Evolutionary conservation across 2,797 vertebrate species (phyloP), one percentile per base, ranked within the genome.

Genomic region (Antrozous pallidus): DNA sequence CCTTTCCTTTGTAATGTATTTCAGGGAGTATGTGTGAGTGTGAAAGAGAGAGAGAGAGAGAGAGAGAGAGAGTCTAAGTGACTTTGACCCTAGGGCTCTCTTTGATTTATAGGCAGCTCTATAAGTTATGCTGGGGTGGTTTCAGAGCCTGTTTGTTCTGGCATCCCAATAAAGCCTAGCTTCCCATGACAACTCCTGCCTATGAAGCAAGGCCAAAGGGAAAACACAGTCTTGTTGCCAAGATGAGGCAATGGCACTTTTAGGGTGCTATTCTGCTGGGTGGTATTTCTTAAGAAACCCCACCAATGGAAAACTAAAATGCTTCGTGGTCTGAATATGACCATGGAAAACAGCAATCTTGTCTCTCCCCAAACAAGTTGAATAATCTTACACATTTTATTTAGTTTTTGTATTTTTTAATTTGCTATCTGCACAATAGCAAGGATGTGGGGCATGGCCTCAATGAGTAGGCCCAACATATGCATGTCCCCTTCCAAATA

Each of bases 81-180:
- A 75, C 88, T 96, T 94, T 95, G 88, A 92, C 95, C 93, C 86
- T 69, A 85, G 61, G 97, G 94, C 95, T 93, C 42, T 89, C 94
- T 97, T 95, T 96, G 96, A 97, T 97, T 97, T 97, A 96, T 94
- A 95, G 92, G 71, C 87, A 93, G 47, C 73, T 86, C 95, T 95
- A 1, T 96, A 94, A 96, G 95, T 95, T 94, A 67, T 93, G 93
- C 70, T 65, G 82, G 78, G 88, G 83, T 96, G 93, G 93, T 89
- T 97, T 97, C 88, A 87, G 93, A 95, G 92, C 51, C 88, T 97
- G 94, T 97, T 97, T 97, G 83, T 96, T 97, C 96, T 97, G 96
- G 96, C 96, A 91, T 90, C 96, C 96, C 94, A 97, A 96, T 96
- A 97, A 97, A 97, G 94, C 63, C 79, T 86, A 75, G 88, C 95